These are phyloP conservation scores for Enteromius radiatus DNA, from an alignment of 2,797 vertebrate genomes.

Conservation along the genomic window DNA sequence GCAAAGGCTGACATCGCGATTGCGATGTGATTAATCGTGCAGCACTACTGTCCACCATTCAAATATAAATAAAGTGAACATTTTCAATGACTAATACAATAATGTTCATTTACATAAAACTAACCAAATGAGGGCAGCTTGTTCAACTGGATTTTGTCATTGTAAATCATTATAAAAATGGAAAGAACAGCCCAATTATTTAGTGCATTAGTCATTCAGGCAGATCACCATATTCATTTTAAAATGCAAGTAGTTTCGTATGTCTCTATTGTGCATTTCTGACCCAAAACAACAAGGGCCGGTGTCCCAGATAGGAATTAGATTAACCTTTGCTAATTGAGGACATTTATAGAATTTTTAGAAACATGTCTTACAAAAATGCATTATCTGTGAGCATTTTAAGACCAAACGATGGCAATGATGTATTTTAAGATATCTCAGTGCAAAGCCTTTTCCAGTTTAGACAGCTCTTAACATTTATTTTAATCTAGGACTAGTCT, in stretches of 20 bases:
- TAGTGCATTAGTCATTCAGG: conserved; percentile 12
- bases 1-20: no score
- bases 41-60: neutral
- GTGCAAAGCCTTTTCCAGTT: no score
- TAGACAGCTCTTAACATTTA: no score
- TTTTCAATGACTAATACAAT: neutral
- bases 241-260: neutral
- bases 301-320: no score
- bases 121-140: neutral
- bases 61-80: neutral
- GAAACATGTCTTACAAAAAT: no score
- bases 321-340: no score
- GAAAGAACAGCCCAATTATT: neutral
- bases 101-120: neutral
- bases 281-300: neutral
- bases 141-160: neutral
- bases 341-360: no score
- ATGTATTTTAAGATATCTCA: no score
- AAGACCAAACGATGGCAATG: no score
- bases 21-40: no score
- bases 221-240: neutral
- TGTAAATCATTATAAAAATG: neutral
- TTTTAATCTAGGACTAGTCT: no score
- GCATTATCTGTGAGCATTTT: no score
- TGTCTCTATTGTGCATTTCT: neutral